Evolutionary conservation across 1,140 invertebrate species (phyloP), one percentile per base, ranked within the genome.

Genomic region (Luehdorfia chinensis): DNA sequence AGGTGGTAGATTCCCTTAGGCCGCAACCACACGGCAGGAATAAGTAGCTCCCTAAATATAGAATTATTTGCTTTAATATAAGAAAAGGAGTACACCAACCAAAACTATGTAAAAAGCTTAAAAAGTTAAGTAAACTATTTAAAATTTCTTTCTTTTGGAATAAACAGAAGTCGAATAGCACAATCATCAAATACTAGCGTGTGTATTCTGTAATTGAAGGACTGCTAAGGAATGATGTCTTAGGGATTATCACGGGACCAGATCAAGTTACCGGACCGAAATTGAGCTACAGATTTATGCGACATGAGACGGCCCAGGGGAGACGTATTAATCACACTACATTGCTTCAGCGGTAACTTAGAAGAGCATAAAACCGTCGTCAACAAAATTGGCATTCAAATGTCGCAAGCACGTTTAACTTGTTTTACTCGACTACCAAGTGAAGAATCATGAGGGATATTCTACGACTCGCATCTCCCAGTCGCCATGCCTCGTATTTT

Each of bases 381-480:
- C 63, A 64, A 63, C 55, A 57, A 56, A 74, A 75, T 75, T 74
- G 66, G 63, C 66, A 75, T 74, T 65, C 68, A 59, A 59, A 61
- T 59, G 59, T 64, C 63, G 66, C 55, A 52, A 50, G 50, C 39
- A 60, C 57, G 55, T 69, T 61, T 52, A 52, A 68, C 46, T 66
- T 75, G 69, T 74, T 78, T 77, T 72, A 74, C 73, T 74, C 60
- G 44, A 66, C 48, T 55, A 45, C 49, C 50, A 44, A 57, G 44
- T 30, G 59, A 76, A 75, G 72, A 68, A 70, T 73, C 65, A 72
- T 66, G 63, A 67, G 58, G 60, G 54, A 48, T 68, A 68, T 81
- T 65, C 59, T 50, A 51, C 59, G 48, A 56, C 53, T 57, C 25
- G 47, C 52, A 41, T 30, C 31, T 57, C 44, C 58, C 39, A 47